Conservation (phyloP, 2,888 invertebrate genomes). For the Epinotia nisella region DNA sequence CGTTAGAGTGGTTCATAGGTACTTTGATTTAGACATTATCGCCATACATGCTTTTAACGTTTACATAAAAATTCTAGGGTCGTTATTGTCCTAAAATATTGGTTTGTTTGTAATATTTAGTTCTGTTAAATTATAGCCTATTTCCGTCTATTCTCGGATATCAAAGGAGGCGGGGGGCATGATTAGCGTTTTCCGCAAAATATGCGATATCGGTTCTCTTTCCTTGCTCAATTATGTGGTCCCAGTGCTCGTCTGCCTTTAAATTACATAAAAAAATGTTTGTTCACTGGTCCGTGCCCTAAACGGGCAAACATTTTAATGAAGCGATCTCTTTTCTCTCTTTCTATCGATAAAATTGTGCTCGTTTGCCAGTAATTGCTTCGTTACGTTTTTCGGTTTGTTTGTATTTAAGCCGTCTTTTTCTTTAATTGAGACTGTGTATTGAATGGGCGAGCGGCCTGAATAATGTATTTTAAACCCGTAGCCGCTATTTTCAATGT, state of each 20-base stretch:
- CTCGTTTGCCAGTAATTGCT: slow-evolving; percentile 68
- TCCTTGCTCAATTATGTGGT: slow-evolving; percentile 38
- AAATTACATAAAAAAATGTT: slow-evolving; percentile 44
- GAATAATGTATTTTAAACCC: slow-evolving; percentile 20
- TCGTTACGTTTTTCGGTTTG: slow-evolving; percentile 64
- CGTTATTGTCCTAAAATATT: too few species aligned
- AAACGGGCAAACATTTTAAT: slow-evolving; percentile 56
- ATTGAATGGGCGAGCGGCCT: slow-evolving; percentile 24
- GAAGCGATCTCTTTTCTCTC: slow-evolving; percentile 61
- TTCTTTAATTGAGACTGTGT: slow-evolving; percentile 56
- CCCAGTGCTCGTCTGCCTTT: slow-evolving; percentile 27
- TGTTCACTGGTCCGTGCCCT: slow-evolving; percentile 52
- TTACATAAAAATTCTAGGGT: too few species aligned
- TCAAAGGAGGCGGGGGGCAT: slow-evolving; percentile 7
- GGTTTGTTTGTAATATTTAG: too few species aligned
- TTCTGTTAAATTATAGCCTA: not conserved
- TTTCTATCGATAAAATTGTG: slow-evolving; percentile 51
- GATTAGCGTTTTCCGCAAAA: slow-evolving; percentile 23
- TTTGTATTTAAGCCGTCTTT: slow-evolving; percentile 58
- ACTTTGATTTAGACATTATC: too few species aligned
- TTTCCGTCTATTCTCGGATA: not conserved
- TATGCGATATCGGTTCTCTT: slow-evolving; percentile 22
- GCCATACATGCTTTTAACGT: too few species aligned
- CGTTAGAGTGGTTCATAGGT: not conserved
- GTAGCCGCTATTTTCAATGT: slow-evolving; percentile 9